Conservation (phyloP, 1,140 invertebrate genomes). For the Potamilus streckersoni region DNA sequence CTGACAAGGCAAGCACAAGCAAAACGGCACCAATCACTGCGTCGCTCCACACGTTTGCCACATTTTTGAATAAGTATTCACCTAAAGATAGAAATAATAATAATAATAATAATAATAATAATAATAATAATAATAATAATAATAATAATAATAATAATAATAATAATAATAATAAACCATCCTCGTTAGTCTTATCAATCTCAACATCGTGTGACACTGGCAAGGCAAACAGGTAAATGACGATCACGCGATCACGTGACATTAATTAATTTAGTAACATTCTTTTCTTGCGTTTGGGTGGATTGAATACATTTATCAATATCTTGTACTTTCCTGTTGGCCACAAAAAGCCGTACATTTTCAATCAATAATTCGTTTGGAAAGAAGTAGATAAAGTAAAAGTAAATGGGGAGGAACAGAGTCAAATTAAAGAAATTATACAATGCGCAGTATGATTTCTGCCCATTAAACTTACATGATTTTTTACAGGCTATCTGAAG, state of each 20-base stretch:
- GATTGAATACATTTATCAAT: neutral
- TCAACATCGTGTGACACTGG: neutral
- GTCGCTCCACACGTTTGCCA: conserved; percentile 60
- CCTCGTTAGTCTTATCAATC: neutral
- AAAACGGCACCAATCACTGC: conserved; percentile 68
- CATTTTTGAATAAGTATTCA: neutral
- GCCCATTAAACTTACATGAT: conserved; percentile 9
- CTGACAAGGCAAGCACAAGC: conserved; percentile 69
- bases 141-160: too few relatives aligned
- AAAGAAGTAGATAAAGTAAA: too few relatives aligned
- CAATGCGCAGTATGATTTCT: neutral
- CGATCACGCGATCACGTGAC: neutral
- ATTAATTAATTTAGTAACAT: neutral
- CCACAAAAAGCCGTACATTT: neutral
- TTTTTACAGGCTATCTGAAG: conserved; percentile 5
- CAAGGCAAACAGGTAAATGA: neutral
- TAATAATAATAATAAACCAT: neutral
- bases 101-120: neutral
- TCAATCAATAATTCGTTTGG: neutral
- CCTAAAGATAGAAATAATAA: conserved; percentile 24
- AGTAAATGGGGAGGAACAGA: neutral
- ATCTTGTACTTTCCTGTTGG: neutral
- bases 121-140: neutral
- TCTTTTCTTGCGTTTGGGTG: neutral
- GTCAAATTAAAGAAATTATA: neutral